A percentile compares a stretch with the other conserved stretches of the same genome.
Conservation (phyloP, 1,140 invertebrate genomes). For the Vanessa tameamea region DNA sequence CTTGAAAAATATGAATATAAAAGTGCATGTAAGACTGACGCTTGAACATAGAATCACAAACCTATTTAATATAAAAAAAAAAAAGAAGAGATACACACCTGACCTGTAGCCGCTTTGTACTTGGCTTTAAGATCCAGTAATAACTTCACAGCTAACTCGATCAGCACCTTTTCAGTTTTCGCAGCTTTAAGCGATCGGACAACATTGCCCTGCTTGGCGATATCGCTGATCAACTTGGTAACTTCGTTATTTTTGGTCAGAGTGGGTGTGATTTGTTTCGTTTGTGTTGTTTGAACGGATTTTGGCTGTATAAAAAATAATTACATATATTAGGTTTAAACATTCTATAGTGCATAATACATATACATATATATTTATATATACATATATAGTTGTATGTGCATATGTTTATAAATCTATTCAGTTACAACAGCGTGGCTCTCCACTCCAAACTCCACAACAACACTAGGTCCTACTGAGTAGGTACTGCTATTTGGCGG, state of each 20-base stretch:
- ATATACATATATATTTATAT: too few relatives aligned
- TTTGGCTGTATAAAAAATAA: constrained; percentile 57
- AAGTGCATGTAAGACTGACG: too few relatives aligned
- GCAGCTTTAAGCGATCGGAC: constrained; percentile 86
- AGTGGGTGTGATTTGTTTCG: constrained; percentile 37
- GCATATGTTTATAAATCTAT: too few relatives aligned
- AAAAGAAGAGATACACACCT: constrained; percentile 16
- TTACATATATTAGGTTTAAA: not conserved
- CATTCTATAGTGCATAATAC: too few relatives aligned
- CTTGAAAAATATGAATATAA: too few relatives aligned
- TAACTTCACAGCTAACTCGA: constrained; percentile 85
- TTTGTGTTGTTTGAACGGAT: constrained; percentile 43
- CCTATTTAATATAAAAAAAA: not conserved
- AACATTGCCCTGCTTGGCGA: constrained; percentile 85
- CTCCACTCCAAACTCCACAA: too few relatives aligned
- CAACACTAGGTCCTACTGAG: too few relatives aligned
- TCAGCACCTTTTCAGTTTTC: constrained; percentile 81
- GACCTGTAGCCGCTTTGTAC: constrained; percentile 29
- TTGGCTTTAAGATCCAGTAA: constrained; percentile 84
- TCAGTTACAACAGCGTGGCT: too few relatives aligned
- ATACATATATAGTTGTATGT: too few relatives aligned
- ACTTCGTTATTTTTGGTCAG: constrained; percentile 23
- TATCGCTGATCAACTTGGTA: constrained; percentile 61
- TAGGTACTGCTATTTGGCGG: too few relatives aligned
- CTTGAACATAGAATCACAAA: too few relatives aligned